Evolutionary conservation across 2,888 invertebrate species (phyloP).

Genomic region (Eupithecia exiguata): DNA sequence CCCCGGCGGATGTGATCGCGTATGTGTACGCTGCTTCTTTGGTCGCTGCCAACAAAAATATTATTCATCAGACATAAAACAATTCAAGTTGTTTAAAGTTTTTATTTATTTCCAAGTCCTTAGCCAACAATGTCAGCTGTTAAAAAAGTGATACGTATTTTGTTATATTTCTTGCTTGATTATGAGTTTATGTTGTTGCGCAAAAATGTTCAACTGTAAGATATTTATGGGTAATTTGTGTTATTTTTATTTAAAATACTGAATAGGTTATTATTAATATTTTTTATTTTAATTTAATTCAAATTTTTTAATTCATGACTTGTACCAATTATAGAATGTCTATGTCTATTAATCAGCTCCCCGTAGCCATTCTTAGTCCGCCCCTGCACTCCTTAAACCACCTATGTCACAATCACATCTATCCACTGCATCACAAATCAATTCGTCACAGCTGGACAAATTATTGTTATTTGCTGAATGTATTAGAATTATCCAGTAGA

Average conservation of each 20-base stretch:
- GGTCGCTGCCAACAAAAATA: constrained; percentile 86
- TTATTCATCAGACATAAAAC: not conserved
- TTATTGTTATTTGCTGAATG: constrained; percentile 27
- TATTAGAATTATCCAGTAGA: constrained; percentile 22
- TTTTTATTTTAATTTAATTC: too few relatives aligned
- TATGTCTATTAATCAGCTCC: not conserved
- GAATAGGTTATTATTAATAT: too few relatives aligned
- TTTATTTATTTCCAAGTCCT: not conserved
- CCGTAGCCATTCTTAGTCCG: constrained; percentile 1
- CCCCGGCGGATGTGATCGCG: constrained; percentile 96
- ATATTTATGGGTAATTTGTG: not conserved
- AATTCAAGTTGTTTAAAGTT: not conserved
- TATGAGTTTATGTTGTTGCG: too few relatives aligned
- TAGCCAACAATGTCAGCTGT: too few relatives aligned
- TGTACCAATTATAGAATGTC: too few relatives aligned
- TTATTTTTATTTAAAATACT: not conserved
- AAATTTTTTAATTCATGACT: too few relatives aligned
- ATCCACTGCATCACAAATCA: constrained; percentile 20
- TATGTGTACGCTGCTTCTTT: constrained; percentile 97
- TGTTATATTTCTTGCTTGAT: too few relatives aligned
- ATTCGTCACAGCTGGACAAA: constrained; percentile 20
- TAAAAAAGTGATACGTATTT: not conserved
- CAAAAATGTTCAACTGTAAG: too few relatives aligned
- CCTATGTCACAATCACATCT: constrained; percentile 30
- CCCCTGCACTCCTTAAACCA: constrained; percentile 1